A percentile compares a stretch with the other conserved stretches of the same genome.
Conservation (phyloP, 2,113 vertebrate genomes). For the Sprattus sprattus region DNA sequence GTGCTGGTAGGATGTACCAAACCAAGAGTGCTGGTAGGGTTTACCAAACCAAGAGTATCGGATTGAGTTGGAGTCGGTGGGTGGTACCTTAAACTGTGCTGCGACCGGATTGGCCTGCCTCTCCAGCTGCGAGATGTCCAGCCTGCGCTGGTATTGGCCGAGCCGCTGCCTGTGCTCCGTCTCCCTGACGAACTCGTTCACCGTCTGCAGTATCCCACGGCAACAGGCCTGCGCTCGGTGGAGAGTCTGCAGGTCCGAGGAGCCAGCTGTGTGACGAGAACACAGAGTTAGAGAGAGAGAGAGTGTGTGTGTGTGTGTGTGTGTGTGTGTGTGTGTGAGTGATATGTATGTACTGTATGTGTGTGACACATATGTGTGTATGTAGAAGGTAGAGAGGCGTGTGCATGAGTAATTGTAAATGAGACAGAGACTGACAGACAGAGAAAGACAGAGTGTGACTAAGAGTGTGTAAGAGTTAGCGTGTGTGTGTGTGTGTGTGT, state of each 20-base stretch:
- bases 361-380: not conserved
- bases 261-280: conserved; percentile 64
- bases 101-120: conserved; percentile 75
- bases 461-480: not conserved
- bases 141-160: conserved; percentile 84
- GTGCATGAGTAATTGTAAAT: not conserved
- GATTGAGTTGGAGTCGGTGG: not conserved
- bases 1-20: too few relatives aligned
- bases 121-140: conserved; percentile 79
- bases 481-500: conserved; percentile 68
- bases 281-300: conserved; percentile 37
- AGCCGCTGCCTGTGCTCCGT: conserved; percentile 82
- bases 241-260: conserved; percentile 76
- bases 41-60: too few relatives aligned
- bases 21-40: too few relatives aligned
- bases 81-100: conserved; percentile 81
- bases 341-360: too few relatives aligned
- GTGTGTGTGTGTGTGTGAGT: not conserved
- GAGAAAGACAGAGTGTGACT: too few relatives aligned
- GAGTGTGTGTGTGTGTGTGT: not conserved
- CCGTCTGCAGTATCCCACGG: conserved; percentile 80
- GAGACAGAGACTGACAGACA: too few relatives aligned
- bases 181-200: conserved; percentile 84
- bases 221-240: conserved; percentile 81
- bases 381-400: not conserved